Evolutionary conservation across 2,797 vertebrate species (phyloP).

Genomic region (Chlorospingus semifuscus): DNA sequence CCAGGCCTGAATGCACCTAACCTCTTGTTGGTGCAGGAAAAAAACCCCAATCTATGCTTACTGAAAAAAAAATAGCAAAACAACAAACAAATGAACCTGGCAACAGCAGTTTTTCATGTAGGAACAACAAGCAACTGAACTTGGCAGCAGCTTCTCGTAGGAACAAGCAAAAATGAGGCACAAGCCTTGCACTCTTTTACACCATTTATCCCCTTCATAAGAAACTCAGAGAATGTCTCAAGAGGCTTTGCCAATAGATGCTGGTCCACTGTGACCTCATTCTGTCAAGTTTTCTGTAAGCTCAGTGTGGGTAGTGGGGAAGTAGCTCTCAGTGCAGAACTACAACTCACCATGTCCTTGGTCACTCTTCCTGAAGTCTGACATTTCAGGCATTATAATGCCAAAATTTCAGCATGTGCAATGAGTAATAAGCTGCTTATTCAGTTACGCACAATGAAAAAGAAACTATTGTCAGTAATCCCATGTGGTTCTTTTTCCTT

Average conservation of each 20-base stretch:
- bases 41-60: background rate
- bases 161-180: background rate
- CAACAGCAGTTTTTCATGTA: slow-evolving; percentile 9
- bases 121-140: background rate
- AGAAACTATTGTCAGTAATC: background rate
- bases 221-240: background rate
- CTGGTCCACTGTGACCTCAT: background rate
- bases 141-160: slow-evolving; percentile 3
- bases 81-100: background rate
- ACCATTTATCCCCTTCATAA: background rate
- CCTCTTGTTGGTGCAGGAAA: background rate
- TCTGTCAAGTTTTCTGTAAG: background rate
- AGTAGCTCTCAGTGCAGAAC: background rate
- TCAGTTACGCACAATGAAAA: background rate
- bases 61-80: background rate
- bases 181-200: background rate
- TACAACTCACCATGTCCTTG: background rate
- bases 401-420: background rate
- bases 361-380: background rate
- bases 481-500: background rate
- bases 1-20: background rate
- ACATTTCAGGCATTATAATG: background rate
- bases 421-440: background rate
- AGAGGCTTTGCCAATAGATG: background rate
- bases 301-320: background rate